Evolutionary conservation across 2,797 vertebrate genomes (phyloP), one percentile per base, ranked within the genome.

Genomic region (Mastacembelus armatus): DNA sequence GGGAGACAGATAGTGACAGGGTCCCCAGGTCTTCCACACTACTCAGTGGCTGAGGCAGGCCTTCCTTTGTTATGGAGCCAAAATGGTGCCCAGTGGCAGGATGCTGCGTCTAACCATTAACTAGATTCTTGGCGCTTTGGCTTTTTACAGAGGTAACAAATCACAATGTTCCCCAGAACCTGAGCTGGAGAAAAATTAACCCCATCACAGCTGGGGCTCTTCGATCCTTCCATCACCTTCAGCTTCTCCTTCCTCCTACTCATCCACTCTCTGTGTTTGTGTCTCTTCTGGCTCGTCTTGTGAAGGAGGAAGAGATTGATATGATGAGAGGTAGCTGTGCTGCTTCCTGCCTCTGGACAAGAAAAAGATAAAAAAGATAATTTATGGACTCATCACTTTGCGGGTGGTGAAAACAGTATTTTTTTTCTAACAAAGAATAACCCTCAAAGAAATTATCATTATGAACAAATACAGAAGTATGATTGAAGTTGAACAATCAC

Each of bases 81-180:
- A 87, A 77, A 84, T 83, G 77, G 66, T 59, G 71, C 68, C 78
- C 59, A 43, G 74, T 83, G 70, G 81, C 89, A 92, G 90, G 92
- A 91, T 89, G 88, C 82, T 78, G 66, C 29, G 85, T 83, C 73
- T 92, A 93, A 91, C 67, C 87, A 92, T 94, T 94, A 93, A 93
- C 91, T 63, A 39, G 66, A 69, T 65, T 56, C 70, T 58, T 68
- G 71, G 67, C 66, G 71, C 74, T 58, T 19, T 18, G 42, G 45
- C 42, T 65, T 61, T 57, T 70, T 42, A 65, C 57, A 59, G 64
- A 71, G 56, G 70, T 72, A 88, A 87, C 73, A 78, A 74, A 81
- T 73, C 78, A 64, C 78, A 60, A 45, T 71, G 78, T 55, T 49
- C 66, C 43, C 67, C 55, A 47, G 40, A 73, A 78, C 56, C 70